A percentile compares a stretch with the other conserved stretches of the same genome.
phyloP scores from a whole-genome alignment of 2,888 invertebrate genomes.

The Tanypteryx hageni region DNA sequence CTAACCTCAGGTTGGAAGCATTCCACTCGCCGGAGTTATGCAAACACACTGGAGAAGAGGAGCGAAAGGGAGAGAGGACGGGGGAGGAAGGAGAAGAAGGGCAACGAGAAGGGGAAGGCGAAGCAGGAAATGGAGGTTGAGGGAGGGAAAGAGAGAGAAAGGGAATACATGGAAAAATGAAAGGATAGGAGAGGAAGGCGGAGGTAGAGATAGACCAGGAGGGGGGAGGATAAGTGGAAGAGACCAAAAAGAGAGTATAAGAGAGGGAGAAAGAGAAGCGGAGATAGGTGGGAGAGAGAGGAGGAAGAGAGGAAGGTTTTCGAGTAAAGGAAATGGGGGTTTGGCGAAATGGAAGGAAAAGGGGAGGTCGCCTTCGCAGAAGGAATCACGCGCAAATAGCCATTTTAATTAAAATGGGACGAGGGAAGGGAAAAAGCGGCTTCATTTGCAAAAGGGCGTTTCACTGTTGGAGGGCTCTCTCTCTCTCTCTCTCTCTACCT shows the following conservation, averaged over 20 bases:
- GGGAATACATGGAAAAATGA: background rate
- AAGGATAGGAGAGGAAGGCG: too few relatives aligned
- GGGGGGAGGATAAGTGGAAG: background rate
- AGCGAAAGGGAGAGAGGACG: background rate
- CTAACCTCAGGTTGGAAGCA: background rate
- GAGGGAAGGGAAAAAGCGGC: constrained; percentile 33
- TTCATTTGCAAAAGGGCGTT: constrained; percentile 49
- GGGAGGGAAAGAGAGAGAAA: background rate
- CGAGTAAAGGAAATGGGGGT: constrained; percentile 12
- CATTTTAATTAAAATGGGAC: constrained; percentile 54
- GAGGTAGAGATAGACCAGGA: background rate
- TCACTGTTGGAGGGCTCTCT: background rate
- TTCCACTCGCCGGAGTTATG: background rate
- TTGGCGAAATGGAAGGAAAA: background rate
- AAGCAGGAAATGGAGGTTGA: background rate
- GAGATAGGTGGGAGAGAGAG: background rate
- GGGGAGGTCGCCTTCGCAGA: constrained; percentile 23
- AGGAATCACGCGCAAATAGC: constrained; percentile 56
- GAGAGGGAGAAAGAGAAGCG: background rate
- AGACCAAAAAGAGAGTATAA: background rate
- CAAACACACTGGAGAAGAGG: background rate
- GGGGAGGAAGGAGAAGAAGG: background rate
- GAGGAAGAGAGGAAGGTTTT: background rate
- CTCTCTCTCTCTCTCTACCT: too few relatives aligned
- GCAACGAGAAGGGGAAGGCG: background rate